These are phyloP conservation scores for Tetrax tetrax DNA, from an alignment of 2,113 vertebrate genomes.

Conservation along the genomic window DNA sequence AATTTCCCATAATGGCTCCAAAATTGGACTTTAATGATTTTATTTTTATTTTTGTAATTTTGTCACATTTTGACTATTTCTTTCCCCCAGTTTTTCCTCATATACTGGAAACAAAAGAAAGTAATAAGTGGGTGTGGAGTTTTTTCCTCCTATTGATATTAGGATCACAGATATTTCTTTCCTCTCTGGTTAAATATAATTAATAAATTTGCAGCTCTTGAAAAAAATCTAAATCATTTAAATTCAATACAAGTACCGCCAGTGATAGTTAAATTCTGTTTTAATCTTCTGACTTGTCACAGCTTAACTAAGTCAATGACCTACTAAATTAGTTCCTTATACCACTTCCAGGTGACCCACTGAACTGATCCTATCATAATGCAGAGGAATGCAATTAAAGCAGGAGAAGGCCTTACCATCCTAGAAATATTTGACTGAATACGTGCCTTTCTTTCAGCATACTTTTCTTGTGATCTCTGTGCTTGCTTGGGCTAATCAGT, in stretches of 20 bases:
- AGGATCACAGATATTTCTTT: not conserved
- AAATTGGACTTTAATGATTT: not conserved
- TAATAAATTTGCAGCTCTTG: not conserved
- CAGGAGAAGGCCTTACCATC: not conserved
- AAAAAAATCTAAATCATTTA: not conserved
- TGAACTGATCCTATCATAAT: not conserved
- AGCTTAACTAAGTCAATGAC: conserved; percentile 27
- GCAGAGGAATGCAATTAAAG: not conserved
- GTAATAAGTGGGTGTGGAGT: not conserved
- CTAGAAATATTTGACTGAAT: not conserved
- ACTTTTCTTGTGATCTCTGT: not conserved
- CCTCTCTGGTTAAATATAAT: not conserved
- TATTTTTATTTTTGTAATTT: not conserved
- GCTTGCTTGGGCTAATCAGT: not conserved
- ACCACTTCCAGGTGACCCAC: conserved; percentile 10
- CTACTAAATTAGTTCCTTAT: conserved; percentile 6
- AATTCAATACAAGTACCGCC: not conserved
- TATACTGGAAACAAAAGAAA: not conserved
- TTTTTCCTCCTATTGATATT: not conserved
- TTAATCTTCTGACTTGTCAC: not conserved
- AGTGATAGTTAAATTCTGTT: conserved; percentile 20
- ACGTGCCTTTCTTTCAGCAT: not conserved
- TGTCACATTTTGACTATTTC: not conserved
- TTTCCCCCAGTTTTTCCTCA: not conserved
- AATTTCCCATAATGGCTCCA: not conserved